These are phyloP conservation scores for Blastobasis adustella DNA, from an alignment of 2,888 invertebrate species.

Conservation along the genomic window DNA sequence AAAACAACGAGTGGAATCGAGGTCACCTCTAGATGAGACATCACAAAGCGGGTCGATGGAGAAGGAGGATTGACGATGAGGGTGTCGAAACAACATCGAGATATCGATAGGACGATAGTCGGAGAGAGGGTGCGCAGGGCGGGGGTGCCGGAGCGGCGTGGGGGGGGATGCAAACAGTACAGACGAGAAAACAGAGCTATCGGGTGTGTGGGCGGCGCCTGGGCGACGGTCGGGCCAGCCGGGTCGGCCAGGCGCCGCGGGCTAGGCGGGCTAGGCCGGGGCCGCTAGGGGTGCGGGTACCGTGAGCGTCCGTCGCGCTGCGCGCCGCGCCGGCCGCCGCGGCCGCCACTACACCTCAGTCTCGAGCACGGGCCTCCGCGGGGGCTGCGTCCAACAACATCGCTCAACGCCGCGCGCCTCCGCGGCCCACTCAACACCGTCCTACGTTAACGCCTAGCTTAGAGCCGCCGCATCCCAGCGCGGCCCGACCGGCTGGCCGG, in stretches of 20 bases:
- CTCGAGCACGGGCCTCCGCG: conserved; percentile 70
- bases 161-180: too few relatives aligned
- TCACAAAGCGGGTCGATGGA: conserved; percentile 36
- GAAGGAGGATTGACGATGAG: conserved; percentile 19
- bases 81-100: conserved; percentile 12
- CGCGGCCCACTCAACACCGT: conserved; percentile 66
- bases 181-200: conserved; percentile 49
- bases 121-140: conserved; percentile 25
- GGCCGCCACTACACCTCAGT: conserved; percentile 74
- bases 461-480: conserved; percentile 4
- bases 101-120: conserved; percentile 17
- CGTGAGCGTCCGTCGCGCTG: conserved; percentile 8
- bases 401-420: conserved; percentile 69
- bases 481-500: too few relatives aligned
- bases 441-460: conserved; percentile 60
- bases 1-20: conserved; percentile 25
- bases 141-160: conserved; percentile 24
- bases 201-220: conserved; percentile 13
- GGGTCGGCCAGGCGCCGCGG: background rate
- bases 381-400: conserved; percentile 69
- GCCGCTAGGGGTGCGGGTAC: background rate
- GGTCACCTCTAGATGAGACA: conserved; percentile 29
- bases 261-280: background rate
- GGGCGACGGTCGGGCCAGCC: background rate
- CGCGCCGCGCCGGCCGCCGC: conserved; percentile 62